These are phyloP conservation scores for Zophobas atratus DNA, from an alignment of 1,140 invertebrate genomes.

Conservation along the genomic window DNA sequence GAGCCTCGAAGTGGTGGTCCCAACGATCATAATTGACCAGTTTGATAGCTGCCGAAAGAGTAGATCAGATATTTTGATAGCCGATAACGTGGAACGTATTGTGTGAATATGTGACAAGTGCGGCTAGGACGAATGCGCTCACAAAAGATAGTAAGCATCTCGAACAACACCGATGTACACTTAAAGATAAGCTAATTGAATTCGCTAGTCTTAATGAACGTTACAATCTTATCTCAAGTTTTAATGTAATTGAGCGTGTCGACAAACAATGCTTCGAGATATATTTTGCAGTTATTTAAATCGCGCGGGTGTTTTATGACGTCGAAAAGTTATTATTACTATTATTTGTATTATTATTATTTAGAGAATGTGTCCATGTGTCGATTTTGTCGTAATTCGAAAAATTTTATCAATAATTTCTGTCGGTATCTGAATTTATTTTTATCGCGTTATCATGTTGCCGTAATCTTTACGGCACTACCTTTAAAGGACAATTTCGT, in stretches of 20 bases:
- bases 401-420: constrained; percentile 48
- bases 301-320: constrained; percentile 1
- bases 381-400: neutral
- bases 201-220: constrained; percentile 46
- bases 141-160: constrained; percentile 48
- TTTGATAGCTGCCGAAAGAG: neutral
- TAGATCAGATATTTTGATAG: neutral
- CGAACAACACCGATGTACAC: constrained; percentile 45
- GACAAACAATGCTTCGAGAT: constrained; percentile 32
- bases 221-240: constrained; percentile 44
- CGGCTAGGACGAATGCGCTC: constrained; percentile 21
- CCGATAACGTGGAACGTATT: neutral
- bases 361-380: constrained; percentile 26
- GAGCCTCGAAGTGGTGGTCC: neutral
- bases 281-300: constrained; percentile 34
- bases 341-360: constrained; percentile 32
- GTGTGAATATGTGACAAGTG: neutral
- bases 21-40: neutral
- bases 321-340: neutral
- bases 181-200: constrained; percentile 46
- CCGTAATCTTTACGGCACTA: constrained; percentile 45
- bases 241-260: constrained; percentile 43
- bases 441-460: constrained; percentile 46
- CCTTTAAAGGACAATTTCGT: constrained; percentile 46
- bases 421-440: constrained; percentile 38